Conservation (phyloP, 2,888 invertebrate species). For the Ophion costatus region DNA sequence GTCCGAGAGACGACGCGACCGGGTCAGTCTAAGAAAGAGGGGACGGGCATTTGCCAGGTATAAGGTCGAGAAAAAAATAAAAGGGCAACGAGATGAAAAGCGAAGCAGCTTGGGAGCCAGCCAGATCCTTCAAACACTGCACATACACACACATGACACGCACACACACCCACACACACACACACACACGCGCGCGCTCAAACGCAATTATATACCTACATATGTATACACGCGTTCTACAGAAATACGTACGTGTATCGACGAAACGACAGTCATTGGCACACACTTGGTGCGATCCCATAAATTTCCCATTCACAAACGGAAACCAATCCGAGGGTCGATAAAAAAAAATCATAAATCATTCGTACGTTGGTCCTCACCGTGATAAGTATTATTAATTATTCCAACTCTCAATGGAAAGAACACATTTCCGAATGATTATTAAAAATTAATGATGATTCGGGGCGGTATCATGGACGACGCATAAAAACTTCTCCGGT, state of each 20-base stretch:
- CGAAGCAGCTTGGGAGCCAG: slow-evolving; percentile 54
- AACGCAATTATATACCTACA: slow-evolving; percentile 31
- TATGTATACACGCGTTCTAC: neutral
- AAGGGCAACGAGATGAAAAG: slow-evolving; percentile 56
- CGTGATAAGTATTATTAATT: neutral
- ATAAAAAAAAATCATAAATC: no score
- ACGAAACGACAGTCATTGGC: slow-evolving; percentile 7
- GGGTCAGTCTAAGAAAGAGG: slow-evolving; percentile 73
- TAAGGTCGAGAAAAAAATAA: slow-evolving; percentile 63
- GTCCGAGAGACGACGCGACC: slow-evolving; percentile 72
- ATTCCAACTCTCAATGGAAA: neutral
- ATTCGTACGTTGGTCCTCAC: no score
- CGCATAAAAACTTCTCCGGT: no score
- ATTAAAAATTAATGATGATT: neutral
- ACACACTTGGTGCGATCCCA: neutral
- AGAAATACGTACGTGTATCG: neutral
- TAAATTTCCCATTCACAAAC: neutral
- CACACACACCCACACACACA: neutral
- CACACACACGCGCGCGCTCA: no score
- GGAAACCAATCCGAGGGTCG: neutral
- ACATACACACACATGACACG: neutral
- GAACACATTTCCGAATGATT: neutral
- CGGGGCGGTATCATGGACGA: no score
- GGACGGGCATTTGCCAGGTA: slow-evolving; percentile 59
- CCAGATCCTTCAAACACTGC: slow-evolving; percentile 53